Evolutionary conservation across 1,140 invertebrate species (phyloP), one percentile per base, ranked within the genome.

Genomic region (Rhagoletis zephyria): DNA sequence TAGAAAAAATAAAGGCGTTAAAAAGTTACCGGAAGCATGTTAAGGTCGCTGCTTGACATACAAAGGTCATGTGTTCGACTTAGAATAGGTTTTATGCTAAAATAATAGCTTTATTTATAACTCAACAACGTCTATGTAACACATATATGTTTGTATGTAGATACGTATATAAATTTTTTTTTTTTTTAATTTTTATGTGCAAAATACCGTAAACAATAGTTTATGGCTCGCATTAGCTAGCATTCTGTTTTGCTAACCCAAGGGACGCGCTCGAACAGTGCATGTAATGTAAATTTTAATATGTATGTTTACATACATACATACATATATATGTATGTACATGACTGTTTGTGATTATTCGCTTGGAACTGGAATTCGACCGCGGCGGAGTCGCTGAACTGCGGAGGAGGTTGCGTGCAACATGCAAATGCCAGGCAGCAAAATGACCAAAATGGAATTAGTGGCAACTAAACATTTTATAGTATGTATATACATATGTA

Each of bases 361-460:
- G 74, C 74, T 81, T 81, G 74, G 74, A 81, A 81, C 74, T 81
- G 74, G 48, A 59, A 81, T 56, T 81, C n/a, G n/a, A 30, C 30
- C 56, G 56, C 48, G 3, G 7, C 74, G n/a, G 74, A 81, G 74
- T 56, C 74, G 74, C 12, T 81, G 74, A 81, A 81, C 74, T 81
- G 74, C n/a, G 74, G 48, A 56, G 45, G 74, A 10, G 74, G 74
- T 81, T 81, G 74, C 74, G 74, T 81, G 74, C 74, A 81, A 81
- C 74, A 81, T 81, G 74, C 30, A 30, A 30, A 30, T 30, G 30
- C 74, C 51, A 12, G 48, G 19, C 74, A 16, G 74, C 16, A 81
- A 16, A 81, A 81, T 81, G 74, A 81, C 74, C 74, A 81, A 56
- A 81, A 56, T n/a, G 74, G 14, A 56, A 81, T 81, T 48, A 56